Base-by-base conservation (phyloP, 1,140 invertebrate genomes). In the Lanistes nyassanus region DNA sequence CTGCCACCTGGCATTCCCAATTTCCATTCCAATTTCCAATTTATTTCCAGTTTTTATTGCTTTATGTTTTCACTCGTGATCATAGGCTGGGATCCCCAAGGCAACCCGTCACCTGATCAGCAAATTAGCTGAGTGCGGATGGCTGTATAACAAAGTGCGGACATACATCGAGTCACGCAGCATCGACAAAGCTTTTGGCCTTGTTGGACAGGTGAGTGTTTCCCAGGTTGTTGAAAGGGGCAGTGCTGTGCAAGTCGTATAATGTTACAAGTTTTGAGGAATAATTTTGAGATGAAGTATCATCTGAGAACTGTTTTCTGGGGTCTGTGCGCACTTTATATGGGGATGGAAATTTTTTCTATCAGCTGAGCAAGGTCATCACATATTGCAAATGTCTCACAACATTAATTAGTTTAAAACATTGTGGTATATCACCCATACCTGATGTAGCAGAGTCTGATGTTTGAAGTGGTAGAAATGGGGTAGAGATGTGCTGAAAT, bases 111-210 rank as follows among this genome's bases (percentile, higher is more conserved):
- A 88, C 34, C 83, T 93, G 60, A 91, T 95, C 9, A 87, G 94
- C 21, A 91, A 94, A 65, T 89, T 98, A 13, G 92, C 94, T 4
- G 95, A 97, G 86, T 91, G 97, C 55, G 96, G 97, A 3, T 95
- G 94, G 90, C 91, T 97, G 71, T 95, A 97, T 85, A 94, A 94
- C 86, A 91, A 94, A 78, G 91, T 98, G 31, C 91, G 91, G 62
- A 91, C 92, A 76, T 94, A 93, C 85, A 93, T 94, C 66, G 89
- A 92, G 42, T 81, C 85, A 76, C 93, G 90, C 89, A 89, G 80
- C 74, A 84, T 82, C 29, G 89, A 89, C 73, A 86, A 84, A 80
- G 85, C 88, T 81, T 89, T 88, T 87, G 96, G 96, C 47, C 89
- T 94, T 62, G 94, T 97, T 80, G 93, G 94, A 37, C 95, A 97